Base-by-base conservation (phyloP, 2,113 vertebrate genomes). In the Paedocypris sp. region DNA sequence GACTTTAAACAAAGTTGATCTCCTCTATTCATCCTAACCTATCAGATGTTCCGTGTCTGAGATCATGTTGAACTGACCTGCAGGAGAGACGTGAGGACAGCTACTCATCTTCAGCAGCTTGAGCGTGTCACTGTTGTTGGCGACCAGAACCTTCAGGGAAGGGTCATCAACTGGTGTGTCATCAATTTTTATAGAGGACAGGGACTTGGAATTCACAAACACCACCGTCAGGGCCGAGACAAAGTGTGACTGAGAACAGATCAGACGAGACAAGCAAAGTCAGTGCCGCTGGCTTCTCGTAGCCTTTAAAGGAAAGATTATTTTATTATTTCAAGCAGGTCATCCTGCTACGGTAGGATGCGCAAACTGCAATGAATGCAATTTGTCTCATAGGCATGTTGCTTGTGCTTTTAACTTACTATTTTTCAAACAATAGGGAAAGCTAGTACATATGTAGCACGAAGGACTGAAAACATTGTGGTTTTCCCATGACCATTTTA, bases 21-120 rank as follows among this genome's bases (percentile, higher is more conserved):
- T 50, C 25, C 20, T 35, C 3, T 49, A 12, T 31, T 23, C 3
- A 45, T 46, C 16, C 13, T 10, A 31, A 6, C 47, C 26, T 23
- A 16, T 53, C 26, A 6, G 6, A 26, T 31, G 7, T 20, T 22
- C 18, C n/a, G 10, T 60, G 29, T 8, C 36, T 23, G 18, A 13
- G 18, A 31, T 4, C 18, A 11, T 10, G 42, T 15, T 1, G 19
- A 8, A 43, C 25, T n/a, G 19, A 66, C 56, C 56, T 68, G 86
- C 85, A 66, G 87, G 87, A 32, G 87, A 90, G 11, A 91, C 83
- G 7, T 88, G 81, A 72, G 89, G 89, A 75, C 88, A 91, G 67
- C 86, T 90, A 61, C 83, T 90, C 86, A 90, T 89, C 79, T 90
- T 88, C 1, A 90, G 72, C 16, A 89, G 75, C 69, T 80, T 84